Base-by-base conservation (phyloP, 2,888 invertebrate species). In the Drosophila ustulata region DNA sequence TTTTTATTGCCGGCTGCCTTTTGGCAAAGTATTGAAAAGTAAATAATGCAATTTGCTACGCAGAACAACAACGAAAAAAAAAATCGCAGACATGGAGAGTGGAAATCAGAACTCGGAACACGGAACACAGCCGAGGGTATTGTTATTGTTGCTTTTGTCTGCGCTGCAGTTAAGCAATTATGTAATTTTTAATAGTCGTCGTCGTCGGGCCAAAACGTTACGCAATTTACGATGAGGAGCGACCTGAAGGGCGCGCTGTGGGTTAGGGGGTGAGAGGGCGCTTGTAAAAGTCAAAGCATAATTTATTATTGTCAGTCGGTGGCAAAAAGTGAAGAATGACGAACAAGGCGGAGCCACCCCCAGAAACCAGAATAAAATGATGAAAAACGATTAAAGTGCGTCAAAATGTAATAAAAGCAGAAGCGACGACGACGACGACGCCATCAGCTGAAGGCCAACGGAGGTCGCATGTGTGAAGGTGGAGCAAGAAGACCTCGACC, bases 171-270 rank as follows among this genome's bases (percentile, higher is more conserved):
- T 83, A 66, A 86, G 84, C 84, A 82, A 86, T 82, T 82, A 75
- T 83, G 87, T 82, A 83, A 86, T 86, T 83, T 83, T 82, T 83
- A 82, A 86, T 80, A 81, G 82, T 75, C 83, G 56, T 34, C 58
- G 58, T 55, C 30, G 47, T 41, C 23, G 59, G 34, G 30, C 45
- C 47, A 63, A 64, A 76, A 50, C 66, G 85, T 67, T 81, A 84
- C 75, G 84, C 75, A 81, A 78, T 78, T 81, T 72, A 81, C 64
- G 71, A 81, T 64, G 71, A n/a, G 57, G 28, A 30, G 50, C 41
- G 50, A 47, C 9, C 32, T 34, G 39, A 18, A 28, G 18, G 26
- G 30, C 1, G 6, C 23, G 32, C 28, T 7, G 6, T 9, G 11
- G 18, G 18, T 18, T 18, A 18, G 28, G 13, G 30, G 45, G 34